Evolutionary conservation across 2,888 invertebrate species (phyloP), one percentile per base, ranked within the genome.

Genomic region (Argyresthia goedartella): DNA sequence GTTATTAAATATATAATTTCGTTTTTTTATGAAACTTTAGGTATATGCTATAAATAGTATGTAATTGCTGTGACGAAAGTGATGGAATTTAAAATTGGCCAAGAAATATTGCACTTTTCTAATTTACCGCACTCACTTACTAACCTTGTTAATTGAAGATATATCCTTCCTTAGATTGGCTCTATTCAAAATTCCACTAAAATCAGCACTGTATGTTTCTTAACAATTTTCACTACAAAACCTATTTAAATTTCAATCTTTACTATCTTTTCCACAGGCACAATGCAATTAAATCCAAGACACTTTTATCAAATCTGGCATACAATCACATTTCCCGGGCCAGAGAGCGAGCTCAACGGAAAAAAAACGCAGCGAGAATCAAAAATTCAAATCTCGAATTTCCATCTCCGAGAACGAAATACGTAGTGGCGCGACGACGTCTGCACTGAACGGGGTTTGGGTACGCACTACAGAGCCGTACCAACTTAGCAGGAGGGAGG

Each of bases 401-500:
- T 55, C 52, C 56, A 56, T 57, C 51, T 59, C 54, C 39, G 43
- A 50, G 52, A 49, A 45, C 45, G 14, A 25, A 42, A 57, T 51
- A 54, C 51, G 54, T 57, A 11, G 57, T 42, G 50, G 49, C 53
- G 53, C 56, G 50, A 56, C 56, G 57, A 35, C 74, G 69, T 66
- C 68, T 64, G 54, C 14, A 53, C 65, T 54, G 58, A 57, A 54
- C 61, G 63, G 57, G 55, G 63, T 61, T 60, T 66, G 59, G 63
- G 66, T 73, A 69, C 75, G 73, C 76, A 81, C 80, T 81, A 73
- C 67, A 25, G 66, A 67, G 14, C 13, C 39, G 34, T 35, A 35
- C 34, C 35, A 39, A 39, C 4, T 13, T 8, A 8, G n/a, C n/a
- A 6, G 11, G 8, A 35, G 14, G 14, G 48, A 49, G 15, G 15